A percentile compares a stretch with the other conserved stretches of the same genome.
Conservation (phyloP, 2,888 invertebrate species). For the Caenorhabditis sulstoni region DNA sequence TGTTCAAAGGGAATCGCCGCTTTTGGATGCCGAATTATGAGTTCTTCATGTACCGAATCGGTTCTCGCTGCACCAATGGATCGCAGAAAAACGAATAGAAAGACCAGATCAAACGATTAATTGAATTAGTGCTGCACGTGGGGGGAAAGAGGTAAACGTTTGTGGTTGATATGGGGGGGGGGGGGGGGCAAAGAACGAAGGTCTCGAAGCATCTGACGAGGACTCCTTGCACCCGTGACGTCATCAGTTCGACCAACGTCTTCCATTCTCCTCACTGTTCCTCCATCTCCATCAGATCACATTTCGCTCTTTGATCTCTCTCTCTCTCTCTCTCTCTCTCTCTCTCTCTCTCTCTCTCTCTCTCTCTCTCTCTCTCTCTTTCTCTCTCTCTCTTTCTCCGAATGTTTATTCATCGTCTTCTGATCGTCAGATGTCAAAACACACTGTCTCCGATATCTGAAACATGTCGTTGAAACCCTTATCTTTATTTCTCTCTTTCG, state of each 20-base stretch:
- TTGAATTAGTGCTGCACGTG: constrained; percentile 18
- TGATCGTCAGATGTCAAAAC: constrained; percentile 22
- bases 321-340: constrained; percentile 3
- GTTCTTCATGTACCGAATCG: constrained; percentile 17
- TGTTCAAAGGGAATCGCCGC: constrained; percentile 18
- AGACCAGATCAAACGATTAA: constrained; percentile 19
- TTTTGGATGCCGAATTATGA: background rate
- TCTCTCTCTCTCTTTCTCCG: constrained; percentile 5
- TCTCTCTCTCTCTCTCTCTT: constrained; percentile 2
- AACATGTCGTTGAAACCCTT: constrained; percentile 50
- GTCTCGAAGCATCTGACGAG: background rate
- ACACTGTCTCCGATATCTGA: constrained; percentile 13
- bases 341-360: constrained; percentile 10
- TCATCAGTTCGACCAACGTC: constrained; percentile 23
- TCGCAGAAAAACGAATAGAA: background rate
- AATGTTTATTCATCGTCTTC: background rate
- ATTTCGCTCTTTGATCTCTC: constrained; percentile 43
- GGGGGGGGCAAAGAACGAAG: constrained; percentile 1
- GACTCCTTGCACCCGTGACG: background rate
- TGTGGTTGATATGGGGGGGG: background rate
- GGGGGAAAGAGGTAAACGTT: background rate
- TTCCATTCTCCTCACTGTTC: constrained; percentile 1
- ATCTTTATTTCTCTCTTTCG: constrained; percentile 13
- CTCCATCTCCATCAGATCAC: constrained; percentile 21
- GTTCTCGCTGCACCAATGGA: background rate